Evolutionary conservation across 2,113 vertebrate genomes (phyloP).

Genomic region (Callorhinus ursinus): DNA sequence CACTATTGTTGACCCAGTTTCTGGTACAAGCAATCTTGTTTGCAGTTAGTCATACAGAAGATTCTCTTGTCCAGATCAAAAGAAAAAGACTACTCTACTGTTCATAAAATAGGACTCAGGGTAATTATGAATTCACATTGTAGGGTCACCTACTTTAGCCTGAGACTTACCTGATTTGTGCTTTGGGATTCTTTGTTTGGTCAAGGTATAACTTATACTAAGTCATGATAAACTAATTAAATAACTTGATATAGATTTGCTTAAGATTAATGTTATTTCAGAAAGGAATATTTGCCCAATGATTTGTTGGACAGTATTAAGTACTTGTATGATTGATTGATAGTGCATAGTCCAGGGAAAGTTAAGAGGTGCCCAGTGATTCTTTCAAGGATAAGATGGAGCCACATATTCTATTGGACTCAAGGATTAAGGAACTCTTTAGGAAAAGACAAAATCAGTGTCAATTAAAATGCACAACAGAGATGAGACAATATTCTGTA

Average conservation of each 20-base stretch:
- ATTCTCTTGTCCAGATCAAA: background rate
- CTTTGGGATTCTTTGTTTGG: background rate
- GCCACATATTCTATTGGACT: background rate
- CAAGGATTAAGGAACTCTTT: background rate
- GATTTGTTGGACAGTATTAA: background rate
- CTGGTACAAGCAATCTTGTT: background rate
- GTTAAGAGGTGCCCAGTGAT: background rate
- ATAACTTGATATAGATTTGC: background rate
- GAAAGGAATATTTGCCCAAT: background rate
- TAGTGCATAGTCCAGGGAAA: background rate
- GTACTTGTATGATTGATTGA: background rate
- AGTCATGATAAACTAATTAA: background rate
- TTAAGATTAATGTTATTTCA: background rate
- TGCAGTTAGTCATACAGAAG: background rate
- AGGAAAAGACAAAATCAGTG: background rate
- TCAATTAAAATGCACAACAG: background rate
- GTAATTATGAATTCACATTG: background rate
- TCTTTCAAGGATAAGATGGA: conserved; percentile 16
- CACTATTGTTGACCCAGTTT: background rate
- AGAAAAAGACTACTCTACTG: background rate
- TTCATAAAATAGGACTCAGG: background rate
- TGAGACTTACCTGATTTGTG: background rate
- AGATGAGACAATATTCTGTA: background rate
- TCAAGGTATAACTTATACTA: background rate
- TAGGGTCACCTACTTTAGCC: background rate